Evolutionary conservation across 2,797 vertebrate species (phyloP).

Genomic region (Girardinus metallicus): DNA sequence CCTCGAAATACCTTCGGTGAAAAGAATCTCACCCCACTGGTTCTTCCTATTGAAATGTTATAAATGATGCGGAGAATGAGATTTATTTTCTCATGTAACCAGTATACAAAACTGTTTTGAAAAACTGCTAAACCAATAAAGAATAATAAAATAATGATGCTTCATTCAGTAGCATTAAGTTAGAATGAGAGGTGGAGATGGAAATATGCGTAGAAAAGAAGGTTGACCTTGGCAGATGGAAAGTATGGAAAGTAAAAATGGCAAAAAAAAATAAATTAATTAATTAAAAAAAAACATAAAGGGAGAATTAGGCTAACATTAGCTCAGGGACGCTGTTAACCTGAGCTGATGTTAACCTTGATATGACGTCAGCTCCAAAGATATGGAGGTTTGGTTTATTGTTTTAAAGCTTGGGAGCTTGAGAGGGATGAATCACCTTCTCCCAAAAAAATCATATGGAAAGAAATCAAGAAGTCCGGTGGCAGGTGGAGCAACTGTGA

Average conservation of each 20-base stretch:
- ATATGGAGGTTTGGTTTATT: slow-evolving; percentile 29
- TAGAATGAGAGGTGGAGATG: slow-evolving; percentile 18
- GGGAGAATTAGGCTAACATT: slow-evolving; percentile 39
- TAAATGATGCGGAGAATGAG: slow-evolving; percentile 18
- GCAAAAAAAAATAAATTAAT: not conserved
- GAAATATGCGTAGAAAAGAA: slow-evolving; percentile 43
- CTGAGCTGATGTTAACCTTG: too few relatives aligned
- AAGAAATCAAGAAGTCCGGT: slow-evolving; percentile 8
- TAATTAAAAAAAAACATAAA: not conserved
- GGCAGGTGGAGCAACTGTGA: slow-evolving; percentile 16
- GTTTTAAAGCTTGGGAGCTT: slow-evolving; percentile 41
- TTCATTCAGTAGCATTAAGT: slow-evolving; percentile 11
- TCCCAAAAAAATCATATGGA: slow-evolving; percentile 24
- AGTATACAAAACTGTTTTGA: slow-evolving; percentile 14
- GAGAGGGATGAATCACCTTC: slow-evolving; percentile 14
- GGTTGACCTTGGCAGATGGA: slow-evolving; percentile 25
- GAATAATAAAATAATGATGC: slow-evolving; percentile 24
- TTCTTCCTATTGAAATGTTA: slow-evolving; percentile 39
- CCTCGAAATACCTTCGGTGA: slow-evolving; percentile 12
- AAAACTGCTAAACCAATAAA: slow-evolving; percentile 31
- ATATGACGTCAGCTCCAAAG: too few relatives aligned
- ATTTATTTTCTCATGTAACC: slow-evolving; percentile 20
- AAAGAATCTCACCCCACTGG: slow-evolving; percentile 17
- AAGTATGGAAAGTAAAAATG: slow-evolving; percentile 19
- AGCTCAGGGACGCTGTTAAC: too few relatives aligned